Conservation (phyloP, 2,113 vertebrate species). For the Reinhardtius hippoglossoides region DNA sequence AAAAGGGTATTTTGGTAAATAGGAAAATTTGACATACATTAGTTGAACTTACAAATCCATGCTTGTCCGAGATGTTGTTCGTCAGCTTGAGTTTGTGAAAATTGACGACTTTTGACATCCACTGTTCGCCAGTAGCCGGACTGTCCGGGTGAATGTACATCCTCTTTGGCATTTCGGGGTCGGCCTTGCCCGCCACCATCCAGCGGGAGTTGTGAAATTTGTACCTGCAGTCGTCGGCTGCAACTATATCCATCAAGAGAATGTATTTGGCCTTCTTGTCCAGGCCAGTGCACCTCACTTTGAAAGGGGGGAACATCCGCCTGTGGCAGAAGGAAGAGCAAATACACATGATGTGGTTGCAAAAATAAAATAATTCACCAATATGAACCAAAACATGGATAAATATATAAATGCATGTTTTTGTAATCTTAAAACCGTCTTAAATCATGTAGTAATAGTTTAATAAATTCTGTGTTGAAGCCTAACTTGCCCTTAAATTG, state of each 20-base stretch:
- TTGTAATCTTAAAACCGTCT: neutral
- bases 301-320: slow-evolving; percentile 99
- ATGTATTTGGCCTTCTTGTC: slow-evolving; percentile 99
- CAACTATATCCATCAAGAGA: slow-evolving; percentile 98
- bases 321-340: slow-evolving; percentile 71
- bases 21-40: slow-evolving; percentile 75
- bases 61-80: slow-evolving; percentile 99
- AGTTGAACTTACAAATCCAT: slow-evolving; percentile 97
- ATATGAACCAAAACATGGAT: neutral
- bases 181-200: slow-evolving; percentile 99
- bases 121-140: slow-evolving; percentile 97
- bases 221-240: slow-evolving; percentile 98
- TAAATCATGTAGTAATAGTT: neutral
- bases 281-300: slow-evolving; percentile 98
- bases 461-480: neutral
- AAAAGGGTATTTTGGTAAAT: slow-evolving; percentile 64
- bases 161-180: slow-evolving; percentile 99
- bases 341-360: neutral
- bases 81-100: slow-evolving; percentile 99
- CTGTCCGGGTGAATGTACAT: slow-evolving; percentile 99
- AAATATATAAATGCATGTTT: neutral
- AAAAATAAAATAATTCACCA: neutral
- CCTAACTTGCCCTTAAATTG: neutral
- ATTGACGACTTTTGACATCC: slow-evolving; percentile 99
- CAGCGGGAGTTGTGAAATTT: slow-evolving; percentile 99